Base-by-base conservation (phyloP, 2,888 invertebrate genomes). In the Elysia crispata region DNA sequence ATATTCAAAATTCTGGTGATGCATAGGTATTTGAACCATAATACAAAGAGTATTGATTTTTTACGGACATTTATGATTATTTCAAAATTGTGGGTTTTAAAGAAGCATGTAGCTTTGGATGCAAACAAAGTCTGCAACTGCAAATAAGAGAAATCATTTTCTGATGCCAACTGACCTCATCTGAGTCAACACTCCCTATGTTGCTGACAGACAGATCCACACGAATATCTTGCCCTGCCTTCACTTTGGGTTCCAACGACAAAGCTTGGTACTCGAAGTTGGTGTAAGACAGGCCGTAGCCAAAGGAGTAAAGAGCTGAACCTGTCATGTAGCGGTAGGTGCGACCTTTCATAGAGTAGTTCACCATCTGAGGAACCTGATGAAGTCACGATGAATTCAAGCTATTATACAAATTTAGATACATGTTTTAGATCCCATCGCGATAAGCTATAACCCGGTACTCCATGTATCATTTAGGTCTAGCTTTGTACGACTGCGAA, bases 311-410 rank as follows among this genome's bases (percentile, higher is more conserved):
- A 25, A 87, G 83, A n/a, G 87, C 87, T 8, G 80, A 81, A 20
- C 86, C 85, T 20, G 81, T 81, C 66, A 89, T 87, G 77, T 91
- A 91, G 23, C 91, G 85, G 83, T 91, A 91, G 0, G 91, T 91
- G 25, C 87, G 81, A 11, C 86, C 89, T 54, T 81, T 83, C 91
- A 91, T 91, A 11, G 86, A 83, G 78, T 88, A 88, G 75, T 87
- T 82, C 8, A 79, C 82, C 82, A 86, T 86, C 0, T 86, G 82
- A 13, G 85, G 86, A 54, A 87, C 81, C 86, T 87, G 77, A 6
- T 77, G 60, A 62, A 57, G 70, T 41, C 3, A 41, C 3, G 11
- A 41, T 41, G 11, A 41, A 41, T n/a, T n/a, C n/a, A n/a, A n/a
- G n/a, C n/a, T n/a, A n/a, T n/a, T n/a, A n/a, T n/a, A n/a, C n/a